A percentile compares a stretch with the other conserved stretches of the same genome.
Conservation (phyloP, 2,888 invertebrate genomes). For the Lypha dubia region DNA sequence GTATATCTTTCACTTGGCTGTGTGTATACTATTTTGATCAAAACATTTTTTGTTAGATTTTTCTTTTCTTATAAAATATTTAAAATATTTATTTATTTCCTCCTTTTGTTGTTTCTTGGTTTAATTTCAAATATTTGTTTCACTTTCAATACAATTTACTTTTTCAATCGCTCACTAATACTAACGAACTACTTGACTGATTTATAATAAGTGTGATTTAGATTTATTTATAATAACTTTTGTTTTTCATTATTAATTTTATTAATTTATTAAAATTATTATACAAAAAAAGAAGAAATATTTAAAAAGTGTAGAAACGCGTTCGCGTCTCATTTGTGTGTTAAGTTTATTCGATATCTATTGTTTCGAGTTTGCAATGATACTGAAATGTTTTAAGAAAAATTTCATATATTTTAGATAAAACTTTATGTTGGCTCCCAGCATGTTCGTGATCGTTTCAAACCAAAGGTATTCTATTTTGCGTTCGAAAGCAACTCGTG, state of each 20-base stretch:
- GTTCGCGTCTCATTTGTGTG: constrained; percentile 55
- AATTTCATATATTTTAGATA: constrained; percentile 64
- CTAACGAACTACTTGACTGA: constrained; percentile 31
- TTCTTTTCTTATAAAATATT: constrained; percentile 50
- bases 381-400: constrained; percentile 72
- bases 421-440: constrained; percentile 32
- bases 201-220: constrained; percentile 30
- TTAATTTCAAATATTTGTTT: constrained; percentile 35
- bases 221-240: constrained; percentile 32
- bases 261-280: constrained; percentile 62
- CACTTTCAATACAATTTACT: constrained; percentile 5
- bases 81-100: constrained; percentile 51
- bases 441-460: constrained; percentile 40
- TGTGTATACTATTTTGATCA: constrained; percentile 39
- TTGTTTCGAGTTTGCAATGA: constrained; percentile 74
- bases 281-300: constrained; percentile 44
- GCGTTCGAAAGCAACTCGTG: constrained; percentile 17
- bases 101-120: constrained; percentile 22
- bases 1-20: constrained; percentile 52
- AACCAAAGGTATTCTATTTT: constrained; percentile 6
- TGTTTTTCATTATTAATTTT: constrained; percentile 58
- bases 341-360: constrained; percentile 67
- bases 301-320: constrained; percentile 61
- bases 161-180: constrained; percentile 17
- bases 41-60: constrained; percentile 28